A percentile compares a stretch with the other conserved stretches of the same genome.
Evolutionary conservation across 2,797 vertebrate genomes (phyloP).

Genomic region (Gymnoscopelus braueri): DNA sequence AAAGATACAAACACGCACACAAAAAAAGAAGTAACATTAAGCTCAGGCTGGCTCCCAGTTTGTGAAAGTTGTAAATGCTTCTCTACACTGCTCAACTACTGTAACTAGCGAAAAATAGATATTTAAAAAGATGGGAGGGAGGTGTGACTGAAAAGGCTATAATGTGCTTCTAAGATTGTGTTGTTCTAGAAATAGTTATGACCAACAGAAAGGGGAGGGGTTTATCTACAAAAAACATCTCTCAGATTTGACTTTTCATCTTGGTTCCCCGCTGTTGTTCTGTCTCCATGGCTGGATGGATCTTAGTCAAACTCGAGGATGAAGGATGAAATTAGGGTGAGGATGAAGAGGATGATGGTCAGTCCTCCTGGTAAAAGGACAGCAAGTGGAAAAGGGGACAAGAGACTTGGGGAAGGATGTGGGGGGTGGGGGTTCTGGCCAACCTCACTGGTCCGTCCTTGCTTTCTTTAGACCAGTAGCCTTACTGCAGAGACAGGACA

Average conservation of each 20-base stretch:
- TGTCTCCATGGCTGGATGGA: slow-evolving; percentile 66
- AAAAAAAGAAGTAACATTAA: slow-evolving; percentile 61
- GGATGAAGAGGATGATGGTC: slow-evolving; percentile 64
- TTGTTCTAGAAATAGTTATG: slow-evolving; percentile 77
- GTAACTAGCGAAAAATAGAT: slow-evolving; percentile 76
- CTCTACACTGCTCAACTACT: slow-evolving; percentile 76
- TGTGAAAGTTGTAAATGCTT: slow-evolving; percentile 74
- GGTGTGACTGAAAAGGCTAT: slow-evolving; percentile 72
- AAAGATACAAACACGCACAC: slow-evolving; percentile 60
- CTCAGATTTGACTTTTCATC: slow-evolving; percentile 72
- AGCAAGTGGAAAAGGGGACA: slow-evolving; percentile 63
- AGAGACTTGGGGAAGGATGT: slow-evolving; percentile 57
- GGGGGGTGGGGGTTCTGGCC: slow-evolving; percentile 40
- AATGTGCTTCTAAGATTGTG: slow-evolving; percentile 80
- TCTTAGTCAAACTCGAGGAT: slow-evolving; percentile 66
- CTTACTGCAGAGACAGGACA: slow-evolving; percentile 83
- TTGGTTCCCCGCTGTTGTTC: slow-evolving; percentile 64
- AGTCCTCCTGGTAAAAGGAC: slow-evolving; percentile 77
- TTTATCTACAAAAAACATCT: slow-evolving; percentile 76
- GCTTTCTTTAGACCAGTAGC: slow-evolving; percentile 92
- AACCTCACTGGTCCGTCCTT: slow-evolving; percentile 90
- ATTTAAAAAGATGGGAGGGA: slow-evolving; percentile 65
- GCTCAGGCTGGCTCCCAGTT: slow-evolving; percentile 73
- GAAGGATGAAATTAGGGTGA: slow-evolving; percentile 65
- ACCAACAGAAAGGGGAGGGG: slow-evolving; percentile 69